Percentiles rank a stretch among this genome's conserved stretches.
These are phyloP conservation scores for Balaenoptera acutorostrata DNA, from an alignment of 2,113 vertebrate genomes.

Conservation along the genomic window DNA sequence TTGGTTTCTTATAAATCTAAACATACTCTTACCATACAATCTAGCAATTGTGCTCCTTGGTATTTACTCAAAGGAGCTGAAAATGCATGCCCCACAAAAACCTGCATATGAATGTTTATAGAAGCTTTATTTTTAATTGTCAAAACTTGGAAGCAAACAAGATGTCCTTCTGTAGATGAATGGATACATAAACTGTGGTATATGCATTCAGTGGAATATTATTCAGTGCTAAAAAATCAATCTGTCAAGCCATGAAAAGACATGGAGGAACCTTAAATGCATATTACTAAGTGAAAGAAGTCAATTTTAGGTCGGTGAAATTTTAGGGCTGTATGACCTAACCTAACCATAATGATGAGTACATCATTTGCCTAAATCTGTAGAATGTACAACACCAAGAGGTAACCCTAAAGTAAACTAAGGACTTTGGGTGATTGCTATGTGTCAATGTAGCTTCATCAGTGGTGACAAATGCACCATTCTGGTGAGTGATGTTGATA, in stretches of 20 bases:
- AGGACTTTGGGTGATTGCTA: not conserved
- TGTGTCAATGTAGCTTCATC: not conserved
- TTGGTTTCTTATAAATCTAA: not conserved
- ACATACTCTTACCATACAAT: not conserved
- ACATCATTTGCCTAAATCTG: not conserved
- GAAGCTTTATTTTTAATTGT: not conserved
- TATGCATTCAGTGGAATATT: not conserved
- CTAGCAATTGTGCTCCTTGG: not conserved
- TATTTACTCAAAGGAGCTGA: not conserved
- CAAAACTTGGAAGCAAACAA: not conserved
- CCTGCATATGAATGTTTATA: not conserved
- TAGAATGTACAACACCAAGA: not conserved
- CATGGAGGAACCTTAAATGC: not conserved
- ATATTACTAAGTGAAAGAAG: not conserved
- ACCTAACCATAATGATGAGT: not conserved
- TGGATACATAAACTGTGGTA: not conserved
- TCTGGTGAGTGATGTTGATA: not conserved
- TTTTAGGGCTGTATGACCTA: not conserved
- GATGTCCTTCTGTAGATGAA: not conserved
- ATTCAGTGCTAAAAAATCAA: not conserved
- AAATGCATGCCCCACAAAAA: not conserved
- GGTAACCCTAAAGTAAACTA: not conserved
- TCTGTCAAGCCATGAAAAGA: not conserved
- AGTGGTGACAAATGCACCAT: not conserved
- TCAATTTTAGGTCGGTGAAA: not conserved